A percentile compares a stretch with the other conserved stretches of the same genome.
phyloP scores from a whole-genome alignment of 2,113 vertebrate species.

The Dicerorhinus sumatrensis region DNA sequence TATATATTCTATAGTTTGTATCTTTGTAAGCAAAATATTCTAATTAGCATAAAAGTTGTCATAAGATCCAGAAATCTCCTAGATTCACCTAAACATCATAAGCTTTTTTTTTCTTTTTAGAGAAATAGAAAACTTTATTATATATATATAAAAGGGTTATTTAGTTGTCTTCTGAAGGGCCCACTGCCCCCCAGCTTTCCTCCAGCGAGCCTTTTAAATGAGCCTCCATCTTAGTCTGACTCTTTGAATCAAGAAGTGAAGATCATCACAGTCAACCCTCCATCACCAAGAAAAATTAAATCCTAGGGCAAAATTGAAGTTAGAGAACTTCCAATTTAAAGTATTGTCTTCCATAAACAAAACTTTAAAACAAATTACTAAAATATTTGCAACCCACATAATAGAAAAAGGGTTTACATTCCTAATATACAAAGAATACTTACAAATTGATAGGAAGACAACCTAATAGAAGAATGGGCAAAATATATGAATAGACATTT shows the following conservation, averaged over 20 bases:
- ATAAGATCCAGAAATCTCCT: background rate
- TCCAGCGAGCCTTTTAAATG: background rate
- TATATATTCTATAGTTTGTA: background rate
- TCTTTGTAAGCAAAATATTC: conserved; percentile 46
- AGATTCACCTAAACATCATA: background rate
- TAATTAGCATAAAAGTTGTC: conserved; percentile 14
- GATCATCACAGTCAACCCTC: background rate
- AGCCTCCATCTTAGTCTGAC: background rate
- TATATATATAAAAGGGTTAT: background rate
- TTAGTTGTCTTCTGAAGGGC: background rate
- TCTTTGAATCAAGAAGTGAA: background rate
- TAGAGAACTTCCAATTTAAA: conserved; percentile 33
- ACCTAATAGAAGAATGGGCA: background rate
- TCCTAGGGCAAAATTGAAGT: background rate
- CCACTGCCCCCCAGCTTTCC: background rate
- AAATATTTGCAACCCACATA: conserved; percentile 7
- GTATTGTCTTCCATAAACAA: background rate
- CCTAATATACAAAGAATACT: background rate
- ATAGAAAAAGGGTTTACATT: conserved; percentile 25
- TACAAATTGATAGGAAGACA: conserved; percentile 23
- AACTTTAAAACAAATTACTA: conserved; percentile 38
- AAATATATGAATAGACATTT: conserved; percentile 12
- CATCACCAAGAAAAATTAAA: conserved; percentile 13
- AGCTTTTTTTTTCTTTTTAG: background rate
- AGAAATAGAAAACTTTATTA: background rate